Evolutionary conservation across 2,113 vertebrate genomes (phyloP), one percentile per base, ranked within the genome.

Genomic region (Struthio camelus): DNA sequence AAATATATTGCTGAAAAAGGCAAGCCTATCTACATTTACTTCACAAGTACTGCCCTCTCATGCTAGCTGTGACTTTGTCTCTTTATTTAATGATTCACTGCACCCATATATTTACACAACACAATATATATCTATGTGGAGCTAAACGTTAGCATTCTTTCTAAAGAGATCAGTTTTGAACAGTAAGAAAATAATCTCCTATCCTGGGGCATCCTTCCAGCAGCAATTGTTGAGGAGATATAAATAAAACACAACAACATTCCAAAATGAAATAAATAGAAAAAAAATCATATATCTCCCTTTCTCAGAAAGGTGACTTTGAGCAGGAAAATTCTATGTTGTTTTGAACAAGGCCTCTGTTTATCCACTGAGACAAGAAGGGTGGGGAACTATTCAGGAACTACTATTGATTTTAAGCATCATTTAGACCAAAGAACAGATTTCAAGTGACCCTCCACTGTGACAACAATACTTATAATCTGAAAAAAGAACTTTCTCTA

Each of bases 391-490:
- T 97, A 94, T 97, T 94, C 93, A 97, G 96, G 94, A 98, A 93
- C 83, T 96, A 54, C 59, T 98, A 96, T 97, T 97, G 97, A 98
- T 98, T 98, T 98, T 97, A 92, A 95, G 58, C 75, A 96, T 97
- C 92, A 93, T 98, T 97, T 98, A 96, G 94, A 97, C 96, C 77
- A 97, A 97, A 96, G 93, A 97, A 97, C 80, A 97, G 93, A 97
- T 97, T 98, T 98, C 87, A 97, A 97, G 96, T 97, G 96, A 97
- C 93, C 94, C 98, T 98, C 95, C 18, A 64, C 94, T 96, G 96
- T 96, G 97, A 97, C 97, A 98, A 97, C 93, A 96, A 96, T 97
- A 97, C 94, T 94, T 98, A 80, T 96, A 97, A 98, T 95, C 93
- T 97, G 87, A 95, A 97, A 89, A 97, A 91, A 0, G 40, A 91